Percentiles rank a stretch among this genome's conserved stretches.
Conservation (phyloP, 1,140 invertebrate species). For the Drosophila sulfurigaster region DNA sequence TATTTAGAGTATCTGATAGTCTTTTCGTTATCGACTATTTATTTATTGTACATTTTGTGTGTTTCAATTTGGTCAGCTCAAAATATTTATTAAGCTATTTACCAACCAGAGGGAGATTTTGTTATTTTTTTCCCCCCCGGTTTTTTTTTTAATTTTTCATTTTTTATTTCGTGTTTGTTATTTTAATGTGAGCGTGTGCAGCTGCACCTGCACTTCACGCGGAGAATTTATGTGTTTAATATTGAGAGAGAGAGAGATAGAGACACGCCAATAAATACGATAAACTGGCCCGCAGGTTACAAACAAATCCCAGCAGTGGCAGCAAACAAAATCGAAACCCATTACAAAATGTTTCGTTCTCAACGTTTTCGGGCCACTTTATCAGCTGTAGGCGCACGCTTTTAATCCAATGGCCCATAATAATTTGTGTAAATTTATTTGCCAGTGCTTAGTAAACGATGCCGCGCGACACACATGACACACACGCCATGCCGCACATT, state of each 20-base stretch:
- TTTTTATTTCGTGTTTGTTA: conserved; percentile 13
- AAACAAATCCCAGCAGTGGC: conserved; percentile 35
- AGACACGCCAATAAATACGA: conserved; percentile 71
- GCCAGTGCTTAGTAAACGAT: conserved; percentile 66
- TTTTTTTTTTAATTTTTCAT: conserved; percentile 16
- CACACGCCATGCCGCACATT: conserved; percentile 12
- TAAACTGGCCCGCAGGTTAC: conserved; percentile 63
- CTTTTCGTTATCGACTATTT: neutral
- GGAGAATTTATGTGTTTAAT: conserved; percentile 74
- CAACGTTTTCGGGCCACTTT: conserved; percentile 39
- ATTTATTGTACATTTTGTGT: conserved; percentile 20
- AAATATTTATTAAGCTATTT: conserved; percentile 77
- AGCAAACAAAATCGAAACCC: conserved; percentile 10
- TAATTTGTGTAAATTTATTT: conserved; percentile 83
- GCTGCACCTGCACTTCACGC: conserved; percentile 54
- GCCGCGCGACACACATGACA: neutral
- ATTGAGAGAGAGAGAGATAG: conserved; percentile 61
- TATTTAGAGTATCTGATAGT: conserved; percentile 1
- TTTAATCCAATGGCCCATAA: conserved; percentile 78
- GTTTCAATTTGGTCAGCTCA: conserved; percentile 58
- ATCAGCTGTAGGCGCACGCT: conserved; percentile 32
- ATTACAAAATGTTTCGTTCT: conserved; percentile 43
- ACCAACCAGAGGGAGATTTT: conserved; percentile 37
- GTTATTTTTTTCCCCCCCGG: neutral
- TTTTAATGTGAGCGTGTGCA: conserved; percentile 34